Base-by-base conservation (phyloP, 2,113 vertebrate species). In the Drymodes brunneopygia region DNA sequence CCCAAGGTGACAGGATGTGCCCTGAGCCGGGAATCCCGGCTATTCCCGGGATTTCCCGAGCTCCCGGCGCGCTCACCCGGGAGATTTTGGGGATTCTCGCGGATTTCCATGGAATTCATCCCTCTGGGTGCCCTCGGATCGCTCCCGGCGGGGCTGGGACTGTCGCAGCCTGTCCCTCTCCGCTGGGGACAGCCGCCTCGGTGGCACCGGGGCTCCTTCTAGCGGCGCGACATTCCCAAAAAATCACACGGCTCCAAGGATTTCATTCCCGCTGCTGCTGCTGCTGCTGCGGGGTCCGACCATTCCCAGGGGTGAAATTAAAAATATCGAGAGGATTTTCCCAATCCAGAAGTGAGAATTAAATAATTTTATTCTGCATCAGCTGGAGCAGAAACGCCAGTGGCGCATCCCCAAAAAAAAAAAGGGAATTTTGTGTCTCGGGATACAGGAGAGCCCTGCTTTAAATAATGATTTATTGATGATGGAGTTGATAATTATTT, bases 91-190 rank as follows among this genome's bases (percentile, higher is more conserved):
- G 10, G 42, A 42, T 42, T 42, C 42, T 0, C 21, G 15, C 13
- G 15, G 18, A 1, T 16, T 28, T 4, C 45, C 16, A 0, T 2
- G 45, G 20, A 2, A 31, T 15, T 33, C 28, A 8, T 19, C 56
- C 3, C 10, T 28, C 15, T 9, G 81, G 1, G 4, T 1, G 10
- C 10, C 0, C 2, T 4, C 5, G 0, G 6, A 4, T 42, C 2
- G 0, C 7, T 13, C 15, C 45, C 10, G 36, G 38, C 5, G 15
- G 36, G 65, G 33, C 51, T 21, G 6, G 2, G 11, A 1, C 13
- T 31, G 4, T 25, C 66, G 6, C 38, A 9, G 7, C 2, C 2
- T 2, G 53, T 5, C 38, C 53, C 62, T 36, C 1, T n/a, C n/a
- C n/a, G 38, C 36, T 36, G 65, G 66, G 54, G 10, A 18, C 75